Conservation (phyloP, 2,113 vertebrate species). For the Lagopus muta region DNA sequence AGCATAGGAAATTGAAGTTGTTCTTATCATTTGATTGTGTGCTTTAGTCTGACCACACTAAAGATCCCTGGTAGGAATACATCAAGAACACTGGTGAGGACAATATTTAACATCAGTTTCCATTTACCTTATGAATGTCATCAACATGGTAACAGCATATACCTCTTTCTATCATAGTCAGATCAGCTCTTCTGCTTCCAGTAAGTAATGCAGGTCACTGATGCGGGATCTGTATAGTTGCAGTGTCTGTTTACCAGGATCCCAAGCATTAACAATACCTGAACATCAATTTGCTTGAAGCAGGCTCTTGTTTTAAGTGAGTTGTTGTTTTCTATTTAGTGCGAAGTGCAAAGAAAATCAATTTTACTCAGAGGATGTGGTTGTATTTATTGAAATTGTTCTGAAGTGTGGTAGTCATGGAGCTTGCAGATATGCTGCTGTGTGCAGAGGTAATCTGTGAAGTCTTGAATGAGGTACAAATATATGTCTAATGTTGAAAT, state of each 20-base stretch:
- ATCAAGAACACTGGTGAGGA: neutral
- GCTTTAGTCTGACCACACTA: neutral
- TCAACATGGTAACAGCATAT: neutral
- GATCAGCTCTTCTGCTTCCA: neutral
- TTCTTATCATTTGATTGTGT: neutral
- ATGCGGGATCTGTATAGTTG: neutral
- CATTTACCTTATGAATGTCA: neutral
- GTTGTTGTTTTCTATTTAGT: neutral
- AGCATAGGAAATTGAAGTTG: neutral
- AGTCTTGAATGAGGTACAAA: neutral
- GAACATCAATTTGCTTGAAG: neutral
- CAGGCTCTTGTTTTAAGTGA: neutral
- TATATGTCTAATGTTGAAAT: neutral
- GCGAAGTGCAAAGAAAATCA: neutral
- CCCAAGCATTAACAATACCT: neutral
- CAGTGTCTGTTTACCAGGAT: neutral
- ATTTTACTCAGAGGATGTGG: neutral
- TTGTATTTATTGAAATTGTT: neutral
- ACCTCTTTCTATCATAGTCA: neutral
- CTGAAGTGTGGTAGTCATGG: neutral
- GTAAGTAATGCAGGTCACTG: neutral
- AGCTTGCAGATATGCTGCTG: neutral
- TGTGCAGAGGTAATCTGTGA: neutral
- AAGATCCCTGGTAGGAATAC: neutral
- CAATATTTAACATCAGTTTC: neutral